Base-by-base conservation (phyloP, 23 tunicate genomes). In the Diplosoma virens region DNA sequence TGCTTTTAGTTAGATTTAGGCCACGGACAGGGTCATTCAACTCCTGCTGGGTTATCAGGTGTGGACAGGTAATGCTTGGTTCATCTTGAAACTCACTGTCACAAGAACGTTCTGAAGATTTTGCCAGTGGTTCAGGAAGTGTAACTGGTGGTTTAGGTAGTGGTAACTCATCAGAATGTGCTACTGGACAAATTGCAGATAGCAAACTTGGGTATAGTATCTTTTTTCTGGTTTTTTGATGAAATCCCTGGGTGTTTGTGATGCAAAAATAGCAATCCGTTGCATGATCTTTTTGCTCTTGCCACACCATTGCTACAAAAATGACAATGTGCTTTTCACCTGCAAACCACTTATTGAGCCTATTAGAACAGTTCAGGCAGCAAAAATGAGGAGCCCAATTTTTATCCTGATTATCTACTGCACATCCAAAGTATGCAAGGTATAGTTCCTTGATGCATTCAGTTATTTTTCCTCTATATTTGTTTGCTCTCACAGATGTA, bases 251-350 rank as follows among this genome's bases (percentile, higher is more conserved):
- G 9, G 37, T 73, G 6, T 73, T 73, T 18, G 79, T 73, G 36
- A 73, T 18, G 79, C 66, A 73, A 24, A 73, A 73, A 54, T 50
- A 73, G 30, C 79, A 73, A 52, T 73, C 79, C 5, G 63, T 50
- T 18, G 27, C 24, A 24, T 73, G 79, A 37, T 73, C 61, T 48
- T 28, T n/a, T 0, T 48, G 61, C 66, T 73, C 64, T 73, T 66
- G 35, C 79, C 79, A 73, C 17, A 73, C 24, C 64, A 73, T 73
- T 54, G 79, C 66, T 18, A 73, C 66, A 52, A 73, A 73, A 50
- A 6, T n/a, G 34, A 73, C 6, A 17, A n/a, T 6, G n/a, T 3
- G 14, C n/a, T 54, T 73, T 73, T 73, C 27, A 7, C 79, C 65
- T 5, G 63, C 66, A 73, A 73, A 54, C 79, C 79, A 73, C 17